Evolutionary conservation across 92 coral and sea anemone species (phyloP), one percentile per base, ranked within the genome.

Genomic region (Plumapathes pennacea): DNA sequence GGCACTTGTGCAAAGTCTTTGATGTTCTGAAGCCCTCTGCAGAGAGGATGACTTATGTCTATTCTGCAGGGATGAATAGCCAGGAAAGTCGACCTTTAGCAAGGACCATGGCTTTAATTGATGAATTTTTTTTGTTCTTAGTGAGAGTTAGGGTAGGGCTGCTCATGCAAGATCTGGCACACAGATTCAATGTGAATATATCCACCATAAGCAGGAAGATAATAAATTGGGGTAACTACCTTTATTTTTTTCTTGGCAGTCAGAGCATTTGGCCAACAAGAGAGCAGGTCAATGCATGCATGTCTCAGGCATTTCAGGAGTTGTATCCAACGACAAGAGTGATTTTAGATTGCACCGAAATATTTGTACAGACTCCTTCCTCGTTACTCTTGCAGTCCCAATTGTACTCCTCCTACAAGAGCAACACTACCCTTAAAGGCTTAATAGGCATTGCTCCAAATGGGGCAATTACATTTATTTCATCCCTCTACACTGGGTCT

Each of bases 291-390:
- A 30, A 74, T 36, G 12, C 7, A 1, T 3, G 24, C 36, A 81
- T 81, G 82, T 78, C 88, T 7, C 60, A 81, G 13, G 25, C 47
- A 7, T 81, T 72, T 40, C 3, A 32, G 0, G 11, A 8, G 34
- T 77, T 72, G 11, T 81, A 81, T 21, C 85, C 84, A 17, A 61
- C 65, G 7, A 86, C 82, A 4, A 36, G 79, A 40, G 85, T 81
- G 3, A 81, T 81, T 23, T 25, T 81, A 24, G 85, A 81, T 46
- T 85, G 95, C 56, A 81, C 85, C 9, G 84, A 78, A 50, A 57
- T 84, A 12, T 71, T 55, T 55, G 74, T 70, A 12, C 63, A 71
- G 42, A 77, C 76, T 9, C 85, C 81, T 8, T 46, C 51, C 14
- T 72, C 90, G 4, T 63, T 72, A 10, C 27, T 64, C 20, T 38